These are phyloP conservation scores for Acanthococcus lagerstroemiae DNA, from an alignment of 2,888 invertebrate genomes.

Conservation along the genomic window DNA sequence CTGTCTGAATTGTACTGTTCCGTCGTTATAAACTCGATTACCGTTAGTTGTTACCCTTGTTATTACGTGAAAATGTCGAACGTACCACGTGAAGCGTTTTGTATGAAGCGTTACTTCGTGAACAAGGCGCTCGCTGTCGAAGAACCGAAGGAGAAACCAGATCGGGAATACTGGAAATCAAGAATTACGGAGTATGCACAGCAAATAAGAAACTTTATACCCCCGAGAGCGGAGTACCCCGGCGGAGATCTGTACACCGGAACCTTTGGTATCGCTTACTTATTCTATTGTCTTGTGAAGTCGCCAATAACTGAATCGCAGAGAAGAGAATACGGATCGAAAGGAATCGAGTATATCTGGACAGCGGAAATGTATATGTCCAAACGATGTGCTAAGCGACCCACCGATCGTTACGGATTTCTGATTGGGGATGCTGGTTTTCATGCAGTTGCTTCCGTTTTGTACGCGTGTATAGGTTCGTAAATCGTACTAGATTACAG, in stretches of 20 bases:
- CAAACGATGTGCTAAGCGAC: slow-evolving; percentile 42
- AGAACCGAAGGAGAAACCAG: background rate
- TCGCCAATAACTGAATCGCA: slow-evolving; percentile 46
- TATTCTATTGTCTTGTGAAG: slow-evolving; percentile 60
- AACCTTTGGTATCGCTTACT: slow-evolving; percentile 60
- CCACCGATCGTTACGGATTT: slow-evolving; percentile 57
- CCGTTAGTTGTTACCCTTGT: too few relatives aligned
- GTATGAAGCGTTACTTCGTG: slow-evolving; percentile 13
- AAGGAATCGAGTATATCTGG: slow-evolving; percentile 52
- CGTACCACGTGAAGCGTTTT: background rate
- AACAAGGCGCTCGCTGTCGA: background rate
- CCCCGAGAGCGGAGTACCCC: slow-evolving; percentile 40
- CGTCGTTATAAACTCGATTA: too few relatives aligned
- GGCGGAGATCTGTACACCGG: slow-evolving; percentile 62
- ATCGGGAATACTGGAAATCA: slow-evolving; percentile 27
- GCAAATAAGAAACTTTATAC: slow-evolving; percentile 40
- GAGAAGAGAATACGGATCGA: slow-evolving; percentile 47
- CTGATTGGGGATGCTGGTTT: slow-evolving; percentile 71
- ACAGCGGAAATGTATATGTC: slow-evolving; percentile 50
- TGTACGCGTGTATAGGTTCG: slow-evolving; percentile 44
- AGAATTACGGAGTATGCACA: slow-evolving; percentile 30
- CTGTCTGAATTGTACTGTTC: too few relatives aligned
- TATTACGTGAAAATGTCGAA: too few relatives aligned
- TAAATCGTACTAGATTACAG: too few relatives aligned
- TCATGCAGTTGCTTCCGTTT: slow-evolving; percentile 58